A percentile compares a stretch with the other conserved stretches of the same genome.
Conservation (phyloP, 2,888 invertebrate species). For the Ormyrus nitidulus region DNA sequence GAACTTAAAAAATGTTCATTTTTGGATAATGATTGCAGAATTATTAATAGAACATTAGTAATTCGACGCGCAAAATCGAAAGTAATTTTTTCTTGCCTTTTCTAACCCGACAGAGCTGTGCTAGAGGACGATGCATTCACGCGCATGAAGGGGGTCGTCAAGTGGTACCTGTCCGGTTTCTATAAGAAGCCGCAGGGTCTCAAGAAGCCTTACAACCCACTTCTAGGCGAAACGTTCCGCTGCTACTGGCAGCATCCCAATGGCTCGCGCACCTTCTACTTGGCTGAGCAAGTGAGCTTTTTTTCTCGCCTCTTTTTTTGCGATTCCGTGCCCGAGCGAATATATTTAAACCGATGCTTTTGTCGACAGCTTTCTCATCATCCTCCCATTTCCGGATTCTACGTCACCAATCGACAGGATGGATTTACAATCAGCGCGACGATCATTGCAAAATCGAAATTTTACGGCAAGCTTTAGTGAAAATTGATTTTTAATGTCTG, state of each 20-base stretch:
- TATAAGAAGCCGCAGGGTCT: constrained; percentile 96
- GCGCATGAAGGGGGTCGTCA: constrained; percentile 90
- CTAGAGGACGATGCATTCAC: constrained; percentile 91
- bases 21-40: too few relatives aligned
- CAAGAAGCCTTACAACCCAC: constrained; percentile 97
- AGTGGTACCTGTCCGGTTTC: constrained; percentile 95
- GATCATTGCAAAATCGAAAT: constrained; percentile 94
- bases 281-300: constrained; percentile 89
- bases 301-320: not conserved
- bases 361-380: constrained; percentile 88
- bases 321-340: too few relatives aligned
- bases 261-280: constrained; percentile 91
- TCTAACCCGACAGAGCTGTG: constrained; percentile 78
- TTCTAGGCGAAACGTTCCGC: constrained; percentile 93
- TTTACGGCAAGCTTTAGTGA: constrained; percentile 82
- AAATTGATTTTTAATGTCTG: not conserved
- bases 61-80: too few relatives aligned
- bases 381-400: constrained; percentile 95
- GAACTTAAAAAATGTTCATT: not conserved
- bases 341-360: constrained; percentile 18
- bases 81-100: too few relatives aligned
- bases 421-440: constrained; percentile 94
- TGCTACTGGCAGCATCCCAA: constrained; percentile 92
- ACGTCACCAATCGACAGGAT: constrained; percentile 94
- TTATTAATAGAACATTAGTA: too few relatives aligned